Base-by-base conservation (phyloP, 2,113 vertebrate genomes). In the Callithrix jacchus region DNA sequence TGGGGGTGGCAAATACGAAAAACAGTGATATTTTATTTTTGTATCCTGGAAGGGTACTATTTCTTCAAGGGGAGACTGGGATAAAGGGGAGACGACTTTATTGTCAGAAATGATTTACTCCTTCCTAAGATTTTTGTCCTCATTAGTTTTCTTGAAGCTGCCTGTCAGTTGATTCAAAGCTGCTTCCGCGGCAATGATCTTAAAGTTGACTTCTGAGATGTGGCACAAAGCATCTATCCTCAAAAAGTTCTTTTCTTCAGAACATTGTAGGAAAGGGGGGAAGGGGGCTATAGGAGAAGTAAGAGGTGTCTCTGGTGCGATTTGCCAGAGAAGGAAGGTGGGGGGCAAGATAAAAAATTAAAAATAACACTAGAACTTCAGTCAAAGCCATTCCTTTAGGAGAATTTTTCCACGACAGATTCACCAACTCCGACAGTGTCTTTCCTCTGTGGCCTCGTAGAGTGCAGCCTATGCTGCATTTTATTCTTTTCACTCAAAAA, bases 91-190 rank as follows among this genome's bases (percentile, higher is more conserved):
- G 93, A 90, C n/a, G 11, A 90, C 93, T 98, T 98, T 98, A 91
- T 98, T 98, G 97, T 94, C 93, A 91, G 79, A 96, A 94, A 94
- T 98, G 95, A 98, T 98, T 97, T 64, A 23, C 96, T 97, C 97
- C 91, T 98, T 98, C 82, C 3, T 95, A 95, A 98, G 77, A 97
- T 96, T 89, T n/a, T 97, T 89, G 73, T 96, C 97, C 96, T 98
- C 97, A 87, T 97, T 98, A 97, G 94, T 96, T 98, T 96, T 97
- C 96, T 97, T 98, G 95, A 97, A 95, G 80, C 92, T 97, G 97
- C 77, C 86, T 90, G 93, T 76, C 97, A 97, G 95, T 97, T 98
- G 96, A 95, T 98, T 98, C 97, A 97, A 98, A 98, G 87, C 91
- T 71, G 79, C 56, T 97, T 98, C 96, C 84, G 23, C 58, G 92